A percentile compares a stretch with the other conserved stretches of the same genome.
These are phyloP conservation scores for Phalera bucephala DNA, from an alignment of 2,888 invertebrate genomes.

Conservation along the genomic window DNA sequence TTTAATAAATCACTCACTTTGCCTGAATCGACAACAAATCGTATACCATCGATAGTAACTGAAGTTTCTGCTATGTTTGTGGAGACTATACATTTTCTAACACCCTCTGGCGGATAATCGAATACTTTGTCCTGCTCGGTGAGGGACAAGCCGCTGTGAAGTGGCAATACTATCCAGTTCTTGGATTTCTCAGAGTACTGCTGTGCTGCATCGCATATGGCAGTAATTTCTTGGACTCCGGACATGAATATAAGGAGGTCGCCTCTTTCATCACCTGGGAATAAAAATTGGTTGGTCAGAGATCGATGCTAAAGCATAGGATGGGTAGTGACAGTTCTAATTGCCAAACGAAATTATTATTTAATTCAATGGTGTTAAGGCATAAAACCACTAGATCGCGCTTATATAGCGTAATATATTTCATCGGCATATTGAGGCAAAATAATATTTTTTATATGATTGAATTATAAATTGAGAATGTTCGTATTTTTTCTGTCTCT, in stretches of 20 bases:
- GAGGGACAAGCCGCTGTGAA: conserved; percentile 96
- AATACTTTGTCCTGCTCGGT: conserved; percentile 99
- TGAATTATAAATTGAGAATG: no score
- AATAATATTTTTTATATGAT: no score
- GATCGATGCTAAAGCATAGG: no score
- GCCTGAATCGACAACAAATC: conserved; percentile 98
- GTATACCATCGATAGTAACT: conserved; percentile 98
- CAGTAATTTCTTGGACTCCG: conserved; percentile 95
- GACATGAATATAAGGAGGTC: conserved; percentile 98
- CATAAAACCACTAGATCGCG: no score
- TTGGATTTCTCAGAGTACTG: conserved; percentile 90
- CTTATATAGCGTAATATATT: no score
- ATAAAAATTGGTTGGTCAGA: conserved; percentile 1
- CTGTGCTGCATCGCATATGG: conserved; percentile 92
- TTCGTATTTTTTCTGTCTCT: no score
- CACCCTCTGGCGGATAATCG: conserved; percentile 96
- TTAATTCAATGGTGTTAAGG: no score
- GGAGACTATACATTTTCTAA: conserved; percentile 97
- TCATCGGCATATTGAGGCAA: no score
- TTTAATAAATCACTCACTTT: conserved; percentile 82
- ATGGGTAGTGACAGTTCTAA: no score
- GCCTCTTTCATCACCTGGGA: conserved; percentile 90
- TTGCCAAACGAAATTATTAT: no score
- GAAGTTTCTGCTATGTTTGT: conserved; percentile 99
- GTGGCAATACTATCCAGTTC: conserved; percentile 95